phyloP scores from a whole-genome alignment of 2,888 invertebrate genomes.

The Luffia ferchaultella region DNA sequence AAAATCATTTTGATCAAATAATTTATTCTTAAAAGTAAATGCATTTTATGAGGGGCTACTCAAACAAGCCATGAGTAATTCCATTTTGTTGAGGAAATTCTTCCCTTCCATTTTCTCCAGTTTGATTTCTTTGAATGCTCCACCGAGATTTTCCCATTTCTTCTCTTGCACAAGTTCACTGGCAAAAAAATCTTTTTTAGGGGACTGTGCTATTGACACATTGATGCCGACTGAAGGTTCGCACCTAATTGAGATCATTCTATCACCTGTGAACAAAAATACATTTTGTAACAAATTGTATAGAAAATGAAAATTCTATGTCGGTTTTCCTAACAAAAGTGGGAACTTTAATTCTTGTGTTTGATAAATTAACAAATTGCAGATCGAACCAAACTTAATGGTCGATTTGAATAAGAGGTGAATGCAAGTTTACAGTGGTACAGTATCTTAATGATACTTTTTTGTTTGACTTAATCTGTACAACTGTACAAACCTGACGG shows the following conservation, averaged over 20 bases:
- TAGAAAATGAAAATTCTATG: too few species aligned
- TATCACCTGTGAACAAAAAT: slow-evolving; percentile 56
- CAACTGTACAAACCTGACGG: slow-evolving; percentile 87
- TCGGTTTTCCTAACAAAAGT: too few species aligned
- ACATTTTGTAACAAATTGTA: background rate
- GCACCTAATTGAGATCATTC: slow-evolving; percentile 89
- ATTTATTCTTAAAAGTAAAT: slow-evolving; percentile 17
- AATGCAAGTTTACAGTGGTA: too few species aligned
- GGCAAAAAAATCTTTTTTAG: slow-evolving; percentile 87
- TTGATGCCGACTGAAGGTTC: slow-evolving; percentile 90
- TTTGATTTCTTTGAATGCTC: slow-evolving; percentile 87
- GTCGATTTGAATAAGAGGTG: too few species aligned
- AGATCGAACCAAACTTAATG: too few species aligned
- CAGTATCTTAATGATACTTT: too few species aligned
- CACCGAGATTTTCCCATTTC: slow-evolving; percentile 95
- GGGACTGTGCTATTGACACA: slow-evolving; percentile 89
- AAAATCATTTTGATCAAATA: slow-evolving; percentile 15
- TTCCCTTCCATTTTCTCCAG: slow-evolving; percentile 96
- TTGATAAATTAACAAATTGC: too few species aligned
- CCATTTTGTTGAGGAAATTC: slow-evolving; percentile 96
- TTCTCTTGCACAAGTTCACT: slow-evolving; percentile 88
- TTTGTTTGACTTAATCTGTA: too few species aligned
- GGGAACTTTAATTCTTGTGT: too few species aligned
- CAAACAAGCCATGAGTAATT: slow-evolving; percentile 91
- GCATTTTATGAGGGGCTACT: slow-evolving; percentile 72